Conservation (phyloP, 2,888 invertebrate genomes). For the Steromphala cineraria region DNA sequence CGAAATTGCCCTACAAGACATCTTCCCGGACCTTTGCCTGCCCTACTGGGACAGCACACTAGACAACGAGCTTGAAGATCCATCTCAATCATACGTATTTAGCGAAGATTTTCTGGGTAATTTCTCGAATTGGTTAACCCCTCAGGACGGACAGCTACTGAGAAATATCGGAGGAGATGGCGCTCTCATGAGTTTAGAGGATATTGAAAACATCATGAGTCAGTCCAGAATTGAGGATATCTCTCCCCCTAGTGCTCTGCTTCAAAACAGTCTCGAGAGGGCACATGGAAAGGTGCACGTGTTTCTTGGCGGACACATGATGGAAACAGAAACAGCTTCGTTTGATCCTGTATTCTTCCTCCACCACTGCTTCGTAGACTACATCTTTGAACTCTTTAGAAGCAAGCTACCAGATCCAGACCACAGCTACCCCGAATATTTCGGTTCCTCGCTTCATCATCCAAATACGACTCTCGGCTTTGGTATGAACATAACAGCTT, state of each 20-base stretch:
- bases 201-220: not conserved
- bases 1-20: conserved; percentile 63
- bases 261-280: conserved; percentile 61
- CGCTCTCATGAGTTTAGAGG: not conserved
- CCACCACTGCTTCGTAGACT: conserved; percentile 58
- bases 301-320: conserved; percentile 64
- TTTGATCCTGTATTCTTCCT: conserved; percentile 64
- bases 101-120: conserved; percentile 51
- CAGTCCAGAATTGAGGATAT: not conserved
- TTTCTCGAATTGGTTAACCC: conserved; percentile 58
- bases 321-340: conserved; percentile 55
- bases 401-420: conserved; percentile 30
- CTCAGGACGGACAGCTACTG: conserved; percentile 53
- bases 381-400: conserved; percentile 60
- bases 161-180: conserved; percentile 39
- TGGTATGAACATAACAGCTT: no score
- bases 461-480: no score
- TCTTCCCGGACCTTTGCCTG: conserved; percentile 55
- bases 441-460: no score
- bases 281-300: conserved; percentile 63
- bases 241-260: conserved; percentile 46
- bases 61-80: conserved; percentile 51
- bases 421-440: not conserved
- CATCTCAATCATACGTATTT: conserved; percentile 56
- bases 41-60: conserved; percentile 67